Conservation (phyloP, 1,140 invertebrate species). For the Halyomorpha halys region DNA sequence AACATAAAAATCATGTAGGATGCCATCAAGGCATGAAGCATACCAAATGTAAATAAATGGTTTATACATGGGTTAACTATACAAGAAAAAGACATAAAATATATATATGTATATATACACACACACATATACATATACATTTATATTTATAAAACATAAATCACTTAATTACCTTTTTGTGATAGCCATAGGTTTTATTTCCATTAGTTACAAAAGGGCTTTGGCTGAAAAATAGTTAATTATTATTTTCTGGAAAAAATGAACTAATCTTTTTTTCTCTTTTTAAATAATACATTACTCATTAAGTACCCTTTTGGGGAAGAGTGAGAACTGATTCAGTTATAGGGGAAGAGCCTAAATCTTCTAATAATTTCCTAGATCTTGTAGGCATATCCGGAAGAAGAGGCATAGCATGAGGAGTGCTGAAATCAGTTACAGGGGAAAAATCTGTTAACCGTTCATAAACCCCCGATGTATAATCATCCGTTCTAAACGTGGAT, state of each 20-base stretch:
- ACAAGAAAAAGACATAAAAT: too few species aligned
- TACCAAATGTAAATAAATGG: too few species aligned
- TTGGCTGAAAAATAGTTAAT: background rate
- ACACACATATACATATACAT: too few species aligned
- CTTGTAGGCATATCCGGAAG: constrained; percentile 50
- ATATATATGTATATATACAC: too few species aligned
- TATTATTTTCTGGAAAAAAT: background rate
- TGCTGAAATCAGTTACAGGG: constrained; percentile 39
- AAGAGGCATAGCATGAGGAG: constrained; percentile 51
- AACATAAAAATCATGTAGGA: too few species aligned
- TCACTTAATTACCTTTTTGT: background rate
- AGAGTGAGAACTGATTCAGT: constrained; percentile 34
- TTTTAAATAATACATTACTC: background rate
- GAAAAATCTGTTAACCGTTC: constrained; percentile 40
- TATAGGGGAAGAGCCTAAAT: constrained; percentile 47
- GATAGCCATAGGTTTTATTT: background rate
- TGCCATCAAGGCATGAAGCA: too few species aligned
- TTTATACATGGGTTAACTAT: too few species aligned
- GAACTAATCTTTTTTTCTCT: background rate
- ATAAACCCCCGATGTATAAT: constrained; percentile 38
- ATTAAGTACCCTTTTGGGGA: constrained; percentile 37
- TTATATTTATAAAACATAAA: background rate
- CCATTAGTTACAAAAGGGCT: background rate
- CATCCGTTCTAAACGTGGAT: constrained; percentile 42
- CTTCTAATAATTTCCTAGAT: constrained; percentile 48